Conservation (phyloP, 2,113 vertebrate genomes). For the Oryzias javanicus region DNA sequence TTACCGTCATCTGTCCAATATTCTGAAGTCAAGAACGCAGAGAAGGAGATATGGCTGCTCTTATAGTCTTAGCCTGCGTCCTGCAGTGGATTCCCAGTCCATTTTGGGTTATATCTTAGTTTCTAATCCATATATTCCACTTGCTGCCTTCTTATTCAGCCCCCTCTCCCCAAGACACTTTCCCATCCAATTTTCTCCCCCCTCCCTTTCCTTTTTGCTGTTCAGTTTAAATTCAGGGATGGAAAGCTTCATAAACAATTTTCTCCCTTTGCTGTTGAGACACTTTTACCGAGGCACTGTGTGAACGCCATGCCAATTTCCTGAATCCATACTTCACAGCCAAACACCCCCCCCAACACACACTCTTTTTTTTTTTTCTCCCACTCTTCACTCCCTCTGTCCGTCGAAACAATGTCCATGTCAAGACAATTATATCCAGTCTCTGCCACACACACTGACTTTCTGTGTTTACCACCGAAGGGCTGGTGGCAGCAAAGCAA, state of each 20-base stretch:
- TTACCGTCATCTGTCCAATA: slow-evolving; percentile 5
- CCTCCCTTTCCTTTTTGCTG: slow-evolving; percentile 44
- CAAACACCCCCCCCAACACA: slow-evolving; percentile 32
- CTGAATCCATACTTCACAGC: slow-evolving; percentile 78
- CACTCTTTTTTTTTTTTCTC: slow-evolving; percentile 47
- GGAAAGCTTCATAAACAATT: slow-evolving; percentile 81
- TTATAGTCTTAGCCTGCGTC: slow-evolving; percentile 40
- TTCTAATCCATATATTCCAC: slow-evolving; percentile 70
- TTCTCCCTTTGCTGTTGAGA: slow-evolving; percentile 70
- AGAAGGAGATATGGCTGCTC: slow-evolving; percentile 19
- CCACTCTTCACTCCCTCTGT: slow-evolving; percentile 63
- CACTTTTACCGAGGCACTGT: slow-evolving; percentile 73
- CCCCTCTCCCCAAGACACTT: slow-evolving; percentile 66
- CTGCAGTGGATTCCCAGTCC: slow-evolving; percentile 54
- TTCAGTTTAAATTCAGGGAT: slow-evolving; percentile 75
- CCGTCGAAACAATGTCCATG: slow-evolving; percentile 76
- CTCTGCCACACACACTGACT: slow-evolving; percentile 69
- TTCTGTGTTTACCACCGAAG: slow-evolving; percentile 72
- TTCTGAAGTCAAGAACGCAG: slow-evolving; percentile 46
- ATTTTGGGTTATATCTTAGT: slow-evolving; percentile 62
- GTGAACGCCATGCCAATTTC: slow-evolving; percentile 80
- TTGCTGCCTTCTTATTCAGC: slow-evolving; percentile 65
- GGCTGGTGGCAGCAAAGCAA: slow-evolving; percentile 77
- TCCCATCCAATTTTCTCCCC: slow-evolving; percentile 77
- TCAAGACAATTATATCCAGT: slow-evolving; percentile 76